Percentiles rank a stretch among this genome's conserved stretches.
Evolutionary conservation across 2,888 invertebrate genomes (phyloP).

Genomic region (Apamea monoglypha): DNA sequence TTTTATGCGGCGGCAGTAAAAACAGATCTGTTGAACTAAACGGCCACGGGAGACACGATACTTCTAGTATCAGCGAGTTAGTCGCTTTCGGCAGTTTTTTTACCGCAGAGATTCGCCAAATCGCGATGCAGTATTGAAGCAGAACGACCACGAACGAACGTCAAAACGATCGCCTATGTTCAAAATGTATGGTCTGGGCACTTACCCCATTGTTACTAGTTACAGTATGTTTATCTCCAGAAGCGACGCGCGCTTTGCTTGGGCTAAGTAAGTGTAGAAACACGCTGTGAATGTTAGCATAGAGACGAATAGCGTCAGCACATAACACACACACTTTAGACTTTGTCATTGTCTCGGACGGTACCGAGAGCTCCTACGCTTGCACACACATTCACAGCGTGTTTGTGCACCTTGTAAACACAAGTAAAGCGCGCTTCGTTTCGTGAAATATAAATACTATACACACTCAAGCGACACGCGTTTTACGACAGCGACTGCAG

Average conservation of each 20-base stretch:
- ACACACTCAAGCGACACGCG: neutral
- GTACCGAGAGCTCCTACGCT: neutral
- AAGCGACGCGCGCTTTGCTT: neutral
- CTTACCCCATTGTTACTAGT: neutral
- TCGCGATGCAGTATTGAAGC: neutral
- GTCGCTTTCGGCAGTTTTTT: neutral
- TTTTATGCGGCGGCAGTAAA: slow-evolving; percentile 23
- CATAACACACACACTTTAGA: neutral
- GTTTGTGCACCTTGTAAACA: neutral
- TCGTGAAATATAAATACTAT: neutral
- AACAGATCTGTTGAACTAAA: slow-evolving; percentile 8
- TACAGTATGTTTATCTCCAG: neutral
- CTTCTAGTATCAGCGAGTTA: neutral
- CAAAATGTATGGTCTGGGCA: neutral
- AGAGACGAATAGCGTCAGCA: neutral
- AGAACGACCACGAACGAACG: too few species aligned
- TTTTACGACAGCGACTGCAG: neutral
- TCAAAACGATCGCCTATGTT: neutral
- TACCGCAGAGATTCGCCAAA: neutral
- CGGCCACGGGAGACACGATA: neutral
- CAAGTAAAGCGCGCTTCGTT: neutral
- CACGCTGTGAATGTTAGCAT: neutral
- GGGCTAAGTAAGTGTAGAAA: neutral
- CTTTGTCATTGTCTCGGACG: neutral
- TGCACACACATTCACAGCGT: neutral